phyloP scores from a whole-genome alignment of 2,888 invertebrate genomes.

The Pherbina coryleti region DNA sequence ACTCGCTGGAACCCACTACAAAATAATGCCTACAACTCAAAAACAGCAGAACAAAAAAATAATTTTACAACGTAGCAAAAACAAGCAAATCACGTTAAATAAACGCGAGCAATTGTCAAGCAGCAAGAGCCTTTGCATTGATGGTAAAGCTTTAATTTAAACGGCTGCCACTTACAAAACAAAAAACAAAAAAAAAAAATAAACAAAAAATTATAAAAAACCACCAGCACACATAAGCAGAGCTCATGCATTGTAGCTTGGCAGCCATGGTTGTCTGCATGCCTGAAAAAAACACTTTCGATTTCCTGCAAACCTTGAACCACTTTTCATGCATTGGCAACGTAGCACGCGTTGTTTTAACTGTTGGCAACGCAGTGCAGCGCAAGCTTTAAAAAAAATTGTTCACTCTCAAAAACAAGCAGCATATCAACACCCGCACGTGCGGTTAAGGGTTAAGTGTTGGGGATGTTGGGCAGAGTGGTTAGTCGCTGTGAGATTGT shows the following conservation, averaged over 20 bases:
- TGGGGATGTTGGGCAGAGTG: too few relatives aligned
- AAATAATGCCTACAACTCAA: too few relatives aligned
- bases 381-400: neutral
- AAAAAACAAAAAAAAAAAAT: neutral
- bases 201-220: too few relatives aligned
- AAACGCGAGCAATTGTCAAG: too few relatives aligned
- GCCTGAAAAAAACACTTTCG: conserved; percentile 11
- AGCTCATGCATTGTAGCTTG: neutral
- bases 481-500: too few relatives aligned
- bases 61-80: too few relatives aligned
- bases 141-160: neutral
- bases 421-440: neutral
- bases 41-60: too few relatives aligned
- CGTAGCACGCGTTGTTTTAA: neutral
- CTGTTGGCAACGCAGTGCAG: conserved; percentile 4
- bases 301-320: conserved; percentile 31
- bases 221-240: neutral
- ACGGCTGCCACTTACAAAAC: neutral
- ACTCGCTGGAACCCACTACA: too few relatives aligned
- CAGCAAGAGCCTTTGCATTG: neutral
- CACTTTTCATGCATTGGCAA: conserved; percentile 18
- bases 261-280: neutral
- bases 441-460: too few relatives aligned
- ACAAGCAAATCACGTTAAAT: too few relatives aligned
- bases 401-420: neutral